These are phyloP conservation scores for Heliconius hermathena DNA, from an alignment of 1,140 invertebrate genomes.

Conservation along the genomic window DNA sequence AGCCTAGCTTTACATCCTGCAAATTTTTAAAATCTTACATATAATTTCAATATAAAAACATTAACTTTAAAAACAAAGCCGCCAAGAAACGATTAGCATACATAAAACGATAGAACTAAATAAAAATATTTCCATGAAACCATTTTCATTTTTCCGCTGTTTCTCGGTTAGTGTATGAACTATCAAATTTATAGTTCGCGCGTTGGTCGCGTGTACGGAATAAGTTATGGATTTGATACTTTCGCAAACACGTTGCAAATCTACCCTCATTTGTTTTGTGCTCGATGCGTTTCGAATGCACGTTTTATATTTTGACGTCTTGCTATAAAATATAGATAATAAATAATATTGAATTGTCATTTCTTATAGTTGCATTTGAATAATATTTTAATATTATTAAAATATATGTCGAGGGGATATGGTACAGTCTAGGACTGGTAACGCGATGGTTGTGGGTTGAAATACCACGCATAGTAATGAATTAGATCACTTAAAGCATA, in stretches of 20 bases:
- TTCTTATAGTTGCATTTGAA: background rate
- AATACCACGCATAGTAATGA: no score
- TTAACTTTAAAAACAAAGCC: background rate
- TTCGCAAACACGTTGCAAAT: slow-evolving; percentile 59
- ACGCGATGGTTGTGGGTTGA: no score
- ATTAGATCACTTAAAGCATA: no score
- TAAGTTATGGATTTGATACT: slow-evolving; percentile 53
- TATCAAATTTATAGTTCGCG: slow-evolving; percentile 38
- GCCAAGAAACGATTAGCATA: background rate
- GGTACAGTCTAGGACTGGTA: no score
- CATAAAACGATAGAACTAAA: background rate
- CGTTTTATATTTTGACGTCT: slow-evolving; percentile 22
- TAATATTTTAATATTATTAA: no score
- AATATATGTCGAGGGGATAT: no score
- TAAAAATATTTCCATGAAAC: background rate
- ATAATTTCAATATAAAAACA: no score
- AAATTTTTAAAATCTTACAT: no score
- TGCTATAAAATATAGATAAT: slow-evolving; percentile 1
- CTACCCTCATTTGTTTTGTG: slow-evolving; percentile 35
- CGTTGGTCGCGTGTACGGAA: slow-evolving; percentile 61
- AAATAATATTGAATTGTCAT: background rate
- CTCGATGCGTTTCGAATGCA: slow-evolving; percentile 31
- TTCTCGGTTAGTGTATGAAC: slow-evolving; percentile 19
- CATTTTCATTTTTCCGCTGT: slow-evolving; percentile 21
- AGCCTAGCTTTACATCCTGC: no score